These are phyloP conservation scores for Periplaneta americana DNA, from an alignment of 1,140 invertebrate species.

Conservation along the genomic window DNA sequence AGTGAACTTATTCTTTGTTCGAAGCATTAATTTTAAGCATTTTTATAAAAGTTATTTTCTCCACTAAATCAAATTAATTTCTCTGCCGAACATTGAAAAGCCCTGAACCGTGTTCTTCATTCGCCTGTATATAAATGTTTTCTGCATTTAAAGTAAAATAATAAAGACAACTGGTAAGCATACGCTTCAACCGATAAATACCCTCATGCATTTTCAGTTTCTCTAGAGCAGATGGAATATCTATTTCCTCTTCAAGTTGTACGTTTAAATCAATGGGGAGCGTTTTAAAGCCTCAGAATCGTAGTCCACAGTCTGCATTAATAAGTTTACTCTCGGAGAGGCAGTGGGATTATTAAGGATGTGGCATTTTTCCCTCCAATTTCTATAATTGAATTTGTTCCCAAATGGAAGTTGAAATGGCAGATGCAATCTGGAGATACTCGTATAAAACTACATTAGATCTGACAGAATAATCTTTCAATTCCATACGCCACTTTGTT, in stretches of 20 bases:
- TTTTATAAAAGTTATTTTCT: no score
- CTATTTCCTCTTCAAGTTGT: background rate
- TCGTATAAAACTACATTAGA: background rate
- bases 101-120: no score
- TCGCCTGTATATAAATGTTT: no score
- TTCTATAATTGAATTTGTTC: background rate
- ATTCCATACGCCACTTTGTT: no score
- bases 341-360: background rate
- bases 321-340: background rate
- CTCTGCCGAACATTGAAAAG: no score
- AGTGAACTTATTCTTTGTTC: no score
- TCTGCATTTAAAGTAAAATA: no score
- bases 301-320: background rate
- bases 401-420: background rate
- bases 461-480: no score
- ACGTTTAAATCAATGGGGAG: background rate
- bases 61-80: no score
- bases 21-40: no score
- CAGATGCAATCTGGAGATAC: background rate
- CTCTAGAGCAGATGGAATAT: background rate
- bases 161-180: no score
- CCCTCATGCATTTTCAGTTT: background rate
- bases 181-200: background rate
- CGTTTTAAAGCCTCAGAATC: background rate
- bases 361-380: background rate